A percentile compares a stretch with the other conserved stretches of the same genome.
Conservation (phyloP, 2,888 invertebrate genomes). For the Phyllotreta cruciferae region DNA sequence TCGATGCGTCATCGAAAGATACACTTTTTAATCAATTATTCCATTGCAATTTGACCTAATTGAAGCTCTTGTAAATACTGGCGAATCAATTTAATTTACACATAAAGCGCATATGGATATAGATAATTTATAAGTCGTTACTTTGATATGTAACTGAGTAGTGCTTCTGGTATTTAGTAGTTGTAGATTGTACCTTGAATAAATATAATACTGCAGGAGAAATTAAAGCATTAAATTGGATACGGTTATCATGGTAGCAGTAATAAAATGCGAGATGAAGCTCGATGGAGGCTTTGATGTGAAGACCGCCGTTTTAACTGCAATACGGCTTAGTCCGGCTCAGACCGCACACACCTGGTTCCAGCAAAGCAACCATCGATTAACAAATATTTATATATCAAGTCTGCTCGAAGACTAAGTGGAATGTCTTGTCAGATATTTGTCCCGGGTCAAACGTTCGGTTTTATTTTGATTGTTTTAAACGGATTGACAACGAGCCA, state of each 20-base stretch:
- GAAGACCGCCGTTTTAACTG: not conserved
- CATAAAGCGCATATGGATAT: no score
- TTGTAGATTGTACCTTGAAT: no score
- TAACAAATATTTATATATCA: constrained; percentile 58
- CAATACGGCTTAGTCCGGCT: constrained; percentile 18
- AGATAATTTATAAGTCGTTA: no score
- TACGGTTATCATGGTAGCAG: no score
- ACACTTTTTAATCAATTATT: not conserved
- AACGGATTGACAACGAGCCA: constrained; percentile 11
- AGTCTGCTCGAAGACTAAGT: constrained; percentile 53
- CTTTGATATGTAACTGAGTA: no score
- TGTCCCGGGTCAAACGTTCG: constrained; percentile 55
- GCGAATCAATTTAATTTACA: no score
- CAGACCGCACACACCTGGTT: constrained; percentile 41
- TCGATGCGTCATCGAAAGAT: no score
- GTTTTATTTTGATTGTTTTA: constrained; percentile 55
- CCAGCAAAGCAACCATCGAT: constrained; percentile 48
- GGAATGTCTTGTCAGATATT: constrained; percentile 59
- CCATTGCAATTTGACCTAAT: not conserved
- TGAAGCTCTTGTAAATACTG: no score
- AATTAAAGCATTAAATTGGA: no score
- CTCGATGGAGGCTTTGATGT: not conserved
- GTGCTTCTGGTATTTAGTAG: no score
- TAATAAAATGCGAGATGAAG: not conserved
- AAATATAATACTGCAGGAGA: no score